Base-by-base conservation (phyloP, 2,888 invertebrate genomes). In the Andricus curvator region DNA sequence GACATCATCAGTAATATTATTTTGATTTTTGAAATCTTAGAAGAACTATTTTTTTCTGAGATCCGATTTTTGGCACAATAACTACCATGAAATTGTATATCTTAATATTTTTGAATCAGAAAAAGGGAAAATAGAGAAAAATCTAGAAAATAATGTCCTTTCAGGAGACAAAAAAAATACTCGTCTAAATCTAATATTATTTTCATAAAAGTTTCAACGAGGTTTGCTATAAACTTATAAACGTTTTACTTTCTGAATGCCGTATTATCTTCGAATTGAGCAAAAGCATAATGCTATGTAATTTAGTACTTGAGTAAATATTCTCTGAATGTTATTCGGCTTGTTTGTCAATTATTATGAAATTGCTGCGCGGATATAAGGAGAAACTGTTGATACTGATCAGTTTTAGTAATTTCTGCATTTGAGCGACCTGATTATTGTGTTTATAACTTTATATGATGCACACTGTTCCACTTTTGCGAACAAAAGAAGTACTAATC, bases 401-500 rank as follows among this genome's bases (percentile, higher is more conserved):
- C 82, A 81, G 81, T 80, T 84, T 83, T 66, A 81, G 78, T 81
- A 79, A 83, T 82, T 84, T 81, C 79, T 82, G 78, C 80, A 70
- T 81, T 82, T 79, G 80, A 80, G 80, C 80, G 80, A 82, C 78
- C 70, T 79, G 84, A 81, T 84, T 81, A 81, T 82, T 81, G 82
- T 82, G 82, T 82, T 83, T 79, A 79, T 22, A 13, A n/a, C 22
- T 60, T 60, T 22, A 22, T 78, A 76, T 79, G 76, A 79, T 79
- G 79, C 78, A 78, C 80, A 22, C 3, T 60, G 81, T 82, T 77
- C 82, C 41, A 82, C 82, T 84, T 82, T 79, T 81, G 60, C n/a
- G 78, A 82, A 80, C 79, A 79, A 82, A 81, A 84, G 81, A 70
- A 79, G 82, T 81, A 79, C 76, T 76, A 76, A 29, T 64, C 78